Evolutionary conservation across 2,888 invertebrate genomes (phyloP).

Genomic region (Lissocephala sabroskyi): DNA sequence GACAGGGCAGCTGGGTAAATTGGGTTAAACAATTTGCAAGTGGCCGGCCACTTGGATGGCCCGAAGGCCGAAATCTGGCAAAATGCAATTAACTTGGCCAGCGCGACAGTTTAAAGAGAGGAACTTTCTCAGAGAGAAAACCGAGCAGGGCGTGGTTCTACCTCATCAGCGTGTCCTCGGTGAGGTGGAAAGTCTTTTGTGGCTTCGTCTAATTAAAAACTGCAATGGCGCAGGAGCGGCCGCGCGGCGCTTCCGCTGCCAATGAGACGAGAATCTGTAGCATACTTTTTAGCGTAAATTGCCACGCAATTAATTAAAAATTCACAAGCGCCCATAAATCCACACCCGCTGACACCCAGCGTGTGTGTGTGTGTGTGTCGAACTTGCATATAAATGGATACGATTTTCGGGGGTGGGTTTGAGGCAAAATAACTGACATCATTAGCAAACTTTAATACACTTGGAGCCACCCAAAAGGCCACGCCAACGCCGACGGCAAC

Average conservation of each 20-base stretch:
- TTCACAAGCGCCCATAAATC: slow-evolving; percentile 45
- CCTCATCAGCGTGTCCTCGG: neutral
- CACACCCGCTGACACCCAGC: slow-evolving; percentile 9
- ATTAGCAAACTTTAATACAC: slow-evolving; percentile 61
- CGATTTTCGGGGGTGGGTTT: too few species aligned
- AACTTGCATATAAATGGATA: too few species aligned
- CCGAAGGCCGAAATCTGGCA: too few species aligned
- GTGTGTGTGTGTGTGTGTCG: slow-evolving; percentile 4
- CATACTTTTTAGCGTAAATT: slow-evolving; percentile 50
- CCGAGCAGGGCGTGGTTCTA: too few species aligned
- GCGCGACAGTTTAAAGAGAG: too few species aligned
- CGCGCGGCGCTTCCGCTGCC: slow-evolving; percentile 24
- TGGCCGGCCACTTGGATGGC: too few species aligned
- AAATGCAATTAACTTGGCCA: too few species aligned
- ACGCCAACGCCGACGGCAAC: neutral
- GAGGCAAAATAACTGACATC: slow-evolving; percentile 56
- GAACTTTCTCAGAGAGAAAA: too few species aligned
- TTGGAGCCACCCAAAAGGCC: slow-evolving; percentile 22
- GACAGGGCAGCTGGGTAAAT: too few species aligned
- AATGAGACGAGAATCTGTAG: slow-evolving; percentile 46
- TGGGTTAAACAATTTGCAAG: slow-evolving; percentile 34
- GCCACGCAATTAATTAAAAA: slow-evolving; percentile 62
- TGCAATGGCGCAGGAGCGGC: neutral
- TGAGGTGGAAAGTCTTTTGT: slow-evolving; percentile 46
- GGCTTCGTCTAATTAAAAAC: slow-evolving; percentile 59